These are phyloP conservation scores for Leptonema lineaticorne DNA, from an alignment of 1,140 invertebrate species.

Conservation along the genomic window DNA sequence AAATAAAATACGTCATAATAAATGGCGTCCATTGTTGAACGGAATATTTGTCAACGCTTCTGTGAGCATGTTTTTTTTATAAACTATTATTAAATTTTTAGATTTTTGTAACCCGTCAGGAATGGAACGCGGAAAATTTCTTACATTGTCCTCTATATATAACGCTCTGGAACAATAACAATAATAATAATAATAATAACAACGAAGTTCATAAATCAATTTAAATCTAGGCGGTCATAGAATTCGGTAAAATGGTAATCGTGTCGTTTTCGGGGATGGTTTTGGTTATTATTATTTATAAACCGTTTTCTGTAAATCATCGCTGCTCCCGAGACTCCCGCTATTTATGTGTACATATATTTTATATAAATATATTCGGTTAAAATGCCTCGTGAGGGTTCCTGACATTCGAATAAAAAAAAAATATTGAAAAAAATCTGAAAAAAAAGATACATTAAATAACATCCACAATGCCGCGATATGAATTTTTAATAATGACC, in stretches of 20 bases:
- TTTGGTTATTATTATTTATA: constrained; percentile 26
- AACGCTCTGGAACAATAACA: too few species aligned
- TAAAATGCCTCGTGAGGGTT: too few species aligned
- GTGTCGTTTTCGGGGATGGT: neutral
- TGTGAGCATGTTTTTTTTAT: neutral
- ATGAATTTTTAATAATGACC: constrained; percentile 9
- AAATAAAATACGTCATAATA: neutral
- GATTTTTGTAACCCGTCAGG: too few species aligned
- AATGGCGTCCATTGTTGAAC: constrained; percentile 23
- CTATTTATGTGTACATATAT: too few species aligned
- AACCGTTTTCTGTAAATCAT: constrained; percentile 39
- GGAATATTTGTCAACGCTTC: constrained; percentile 40
- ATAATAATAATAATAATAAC: too few species aligned
- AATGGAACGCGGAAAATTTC: neutral
- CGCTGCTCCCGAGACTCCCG: constrained; percentile 25
- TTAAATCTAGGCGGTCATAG: constrained; percentile 25
- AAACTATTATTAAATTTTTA: too few species aligned
- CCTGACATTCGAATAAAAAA: too few species aligned
- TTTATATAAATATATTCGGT: too few species aligned
- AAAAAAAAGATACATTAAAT: constrained; percentile 9
- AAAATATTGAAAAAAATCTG: neutral
- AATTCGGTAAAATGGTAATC: constrained; percentile 27
- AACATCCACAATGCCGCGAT: neutral
- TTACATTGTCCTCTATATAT: neutral
- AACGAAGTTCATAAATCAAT: constrained; percentile 19